These are phyloP conservation scores for Ceyx cyanopectus DNA, from an alignment of 2,113 vertebrate genomes.

Conservation along the genomic window DNA sequence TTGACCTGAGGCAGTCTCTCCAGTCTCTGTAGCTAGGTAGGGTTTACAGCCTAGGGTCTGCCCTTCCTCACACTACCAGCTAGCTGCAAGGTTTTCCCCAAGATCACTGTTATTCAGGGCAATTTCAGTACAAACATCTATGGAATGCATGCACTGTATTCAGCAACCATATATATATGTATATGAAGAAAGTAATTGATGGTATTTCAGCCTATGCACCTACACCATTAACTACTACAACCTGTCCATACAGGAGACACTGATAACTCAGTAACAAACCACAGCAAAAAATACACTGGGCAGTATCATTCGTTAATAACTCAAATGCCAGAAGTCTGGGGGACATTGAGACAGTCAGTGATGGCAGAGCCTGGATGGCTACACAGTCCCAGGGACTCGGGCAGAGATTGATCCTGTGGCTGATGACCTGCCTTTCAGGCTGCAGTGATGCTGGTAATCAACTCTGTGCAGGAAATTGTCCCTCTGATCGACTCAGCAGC, in stretches of 20 bases:
- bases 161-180: background rate
- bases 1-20: background rate
- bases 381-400: background rate
- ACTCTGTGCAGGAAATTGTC: background rate
- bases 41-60: background rate
- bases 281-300: background rate
- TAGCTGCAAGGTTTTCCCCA: background rate
- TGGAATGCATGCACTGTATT: slow-evolving; percentile 24
- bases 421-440: background rate
- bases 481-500: background rate
- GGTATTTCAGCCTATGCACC: background rate
- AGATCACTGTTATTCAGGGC: background rate
- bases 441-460: background rate
- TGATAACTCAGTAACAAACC: background rate
- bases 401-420: background rate
- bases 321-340: background rate
- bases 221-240: background rate
- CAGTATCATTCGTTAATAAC: background rate
- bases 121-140: background rate
- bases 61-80: background rate
- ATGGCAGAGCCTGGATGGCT: background rate
- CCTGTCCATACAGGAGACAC: background rate
- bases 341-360: background rate
- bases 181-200: background rate
- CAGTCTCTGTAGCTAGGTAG: background rate